phyloP scores from a whole-genome alignment of 2,797 vertebrate genomes.

The Dicrostonyx torquatus region DNA sequence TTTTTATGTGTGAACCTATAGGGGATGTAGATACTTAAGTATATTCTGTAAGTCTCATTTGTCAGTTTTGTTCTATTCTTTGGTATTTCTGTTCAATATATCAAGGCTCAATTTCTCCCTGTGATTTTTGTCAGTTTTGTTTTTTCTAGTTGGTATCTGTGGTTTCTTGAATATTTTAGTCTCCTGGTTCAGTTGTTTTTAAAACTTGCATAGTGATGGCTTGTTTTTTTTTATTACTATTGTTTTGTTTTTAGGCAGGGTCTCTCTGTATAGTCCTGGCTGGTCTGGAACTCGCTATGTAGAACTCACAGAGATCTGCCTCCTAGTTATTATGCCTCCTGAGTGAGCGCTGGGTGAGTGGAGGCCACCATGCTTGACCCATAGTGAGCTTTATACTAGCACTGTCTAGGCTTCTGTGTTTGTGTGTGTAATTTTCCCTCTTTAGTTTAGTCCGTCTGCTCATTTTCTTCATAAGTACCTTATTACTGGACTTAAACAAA shows the following conservation, averaged over 20 bases:
- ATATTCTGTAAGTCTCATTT: neutral
- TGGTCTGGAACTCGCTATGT: neutral
- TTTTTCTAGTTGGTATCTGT: neutral
- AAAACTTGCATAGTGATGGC: neutral
- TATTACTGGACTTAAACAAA: neutral
- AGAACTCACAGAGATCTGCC: neutral
- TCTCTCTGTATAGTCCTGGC: neutral
- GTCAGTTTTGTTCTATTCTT: neutral
- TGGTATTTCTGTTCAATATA: neutral
- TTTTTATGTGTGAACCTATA: neutral
- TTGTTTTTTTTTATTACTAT: neutral
- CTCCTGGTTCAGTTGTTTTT: constrained; percentile 2
- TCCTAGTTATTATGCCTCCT: neutral
- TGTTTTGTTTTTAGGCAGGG: neutral
- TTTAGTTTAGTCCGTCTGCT: neutral
- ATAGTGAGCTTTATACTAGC: neutral
- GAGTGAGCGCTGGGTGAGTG: neutral
- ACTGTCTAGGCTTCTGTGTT: constrained; percentile 14
- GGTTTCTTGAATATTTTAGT: neutral
- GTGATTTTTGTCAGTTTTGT: constrained; percentile 2
- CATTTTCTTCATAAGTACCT: constrained; percentile 10
- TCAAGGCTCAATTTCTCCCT: neutral
- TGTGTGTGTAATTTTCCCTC: neutral
- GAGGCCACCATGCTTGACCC: too few species aligned
- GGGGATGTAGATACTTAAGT: neutral